Evolutionary conservation across 2,888 invertebrate genomes (phyloP), one percentile per base, ranked within the genome.

Genomic region (Deroplatys truncata): DNA sequence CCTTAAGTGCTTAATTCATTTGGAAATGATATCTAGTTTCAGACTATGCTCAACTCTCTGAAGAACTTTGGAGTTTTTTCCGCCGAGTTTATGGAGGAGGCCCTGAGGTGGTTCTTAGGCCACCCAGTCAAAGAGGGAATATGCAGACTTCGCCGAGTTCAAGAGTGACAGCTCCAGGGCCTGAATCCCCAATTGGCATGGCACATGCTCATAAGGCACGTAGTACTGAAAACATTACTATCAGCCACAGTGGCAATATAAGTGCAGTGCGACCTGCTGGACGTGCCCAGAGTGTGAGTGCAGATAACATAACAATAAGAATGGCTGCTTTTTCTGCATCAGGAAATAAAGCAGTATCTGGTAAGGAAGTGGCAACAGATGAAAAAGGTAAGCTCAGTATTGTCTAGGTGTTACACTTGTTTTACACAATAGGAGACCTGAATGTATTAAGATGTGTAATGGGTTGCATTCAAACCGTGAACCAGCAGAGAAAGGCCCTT

Each of bases 61-160:
- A 97, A 92, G 97, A 97, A 84, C 95, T 98, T 89, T 99, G 98
- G 98, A 95, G 96, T 91, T 98, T 98, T 94, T 97, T 99, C 93
- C 95, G 96, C 88, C 95, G 95, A 90, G 97, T 97, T 88, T 99
- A 99, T 93, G 97, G 98, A 16, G 98, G 98, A 1, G 98, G 98
- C 0, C 98, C 98, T 0, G 98, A 97, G 92, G 95, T 98, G 84
- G 93, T 94, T 91, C 91, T 95, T 28, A 88, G 91, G 35, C 89
- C 91, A 84, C 86, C 90, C 28, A 88, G 86, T 31, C 88, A 89
- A n/a, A 84, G 90, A n/a, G 83, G 43, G 20, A 31, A 83, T 35
- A 84, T 29, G 16, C 85, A 49, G 29, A 56, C 88, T 10, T 31
- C 89, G 15, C 25, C 84, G n/a, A 16, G 20, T 15, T 16, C 86